Evolutionary conservation across 2,113 vertebrate genomes (phyloP), one percentile per base, ranked within the genome.

Genomic region (Elgaria multicarinata): DNA sequence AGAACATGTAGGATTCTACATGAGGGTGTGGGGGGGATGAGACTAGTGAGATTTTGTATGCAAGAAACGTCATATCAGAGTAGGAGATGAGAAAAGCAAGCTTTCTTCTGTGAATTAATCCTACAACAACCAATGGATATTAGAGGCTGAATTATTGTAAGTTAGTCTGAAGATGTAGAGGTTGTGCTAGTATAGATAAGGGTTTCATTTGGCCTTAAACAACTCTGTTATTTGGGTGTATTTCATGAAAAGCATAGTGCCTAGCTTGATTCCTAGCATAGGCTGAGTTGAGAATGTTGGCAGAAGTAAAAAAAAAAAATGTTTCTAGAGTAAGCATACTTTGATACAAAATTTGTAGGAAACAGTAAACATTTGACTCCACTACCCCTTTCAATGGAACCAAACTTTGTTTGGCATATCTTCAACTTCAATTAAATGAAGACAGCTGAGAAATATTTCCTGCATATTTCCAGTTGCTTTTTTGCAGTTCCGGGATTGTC

Each of bases 291-390:
- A 91, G 89, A 79, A 42, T 93, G 46, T 50, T 50, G 46, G 66
- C 33, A 24, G 8, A 75, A 93, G 36, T 9, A 76, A 28, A 53
- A 28, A 75, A 93, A 33, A 6, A 76, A 28, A 53, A 28, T 82
- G 31, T 22, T 91, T 71, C 64, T 90, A 95, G 92, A 93, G 91
- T 93, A 92, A 95, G 91, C 90, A 90, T 91, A 92, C 66, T 66
- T 86, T 75, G 62, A 83, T 4, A 86, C 1, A 87, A 74, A 79
- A 31, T 46, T 78, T 1, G 28, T 84, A 67, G 46, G 2, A 88
- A 31, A 88, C 62, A 72, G 9, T 89, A 92, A 92, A 91, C 46
- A 64, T 22, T 3, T 16, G 77, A 80, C 26, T 10, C 33, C 66
- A 42, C 28, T 77, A 10, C 90, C 53, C 6, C 36, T 50, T 50